These are phyloP conservation scores for Dascyllus trimaculatus DNA, from an alignment of 2,113 vertebrate genomes.

Conservation along the genomic window DNA sequence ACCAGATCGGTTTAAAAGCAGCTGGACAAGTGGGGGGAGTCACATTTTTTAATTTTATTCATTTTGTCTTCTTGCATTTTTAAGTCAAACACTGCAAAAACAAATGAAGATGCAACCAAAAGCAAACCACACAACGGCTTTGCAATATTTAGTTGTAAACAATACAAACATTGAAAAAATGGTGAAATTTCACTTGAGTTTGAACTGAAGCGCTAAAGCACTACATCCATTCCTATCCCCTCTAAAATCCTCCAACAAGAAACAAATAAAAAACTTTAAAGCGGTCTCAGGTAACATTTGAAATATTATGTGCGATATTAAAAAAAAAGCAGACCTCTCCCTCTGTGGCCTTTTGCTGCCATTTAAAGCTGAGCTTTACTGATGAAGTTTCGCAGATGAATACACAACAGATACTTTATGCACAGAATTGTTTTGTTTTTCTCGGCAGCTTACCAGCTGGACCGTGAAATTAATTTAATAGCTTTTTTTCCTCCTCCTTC, in stretches of 20 bases:
- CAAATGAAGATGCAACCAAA: too few species aligned
- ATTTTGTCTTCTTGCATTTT: too few species aligned
- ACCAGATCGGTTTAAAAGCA: too few species aligned
- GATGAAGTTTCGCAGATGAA: constrained; percentile 2
- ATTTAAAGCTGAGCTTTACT: constrained; percentile 20
- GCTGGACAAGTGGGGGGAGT: too few species aligned
- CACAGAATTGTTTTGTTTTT: not conserved
- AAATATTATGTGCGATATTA: not conserved
- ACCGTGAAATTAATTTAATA: constrained; percentile 43
- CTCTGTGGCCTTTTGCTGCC: not conserved
- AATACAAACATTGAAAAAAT: too few species aligned
- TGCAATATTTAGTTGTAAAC: too few species aligned
- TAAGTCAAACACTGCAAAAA: too few species aligned
- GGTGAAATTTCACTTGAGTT: not conserved
- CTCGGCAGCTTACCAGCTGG: constrained; percentile 20
- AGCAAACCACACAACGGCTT: too few species aligned
- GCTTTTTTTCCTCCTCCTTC: constrained; percentile 20
- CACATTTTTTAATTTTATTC: too few species aligned
- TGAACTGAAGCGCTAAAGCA: not conserved
- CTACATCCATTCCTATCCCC: not conserved
- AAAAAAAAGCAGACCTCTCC: not conserved
- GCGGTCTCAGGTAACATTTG: too few species aligned
- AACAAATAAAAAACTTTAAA: not conserved
- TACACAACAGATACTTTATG: constrained; percentile 33
- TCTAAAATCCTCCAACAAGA: not conserved